Evolutionary conservation across 2,113 vertebrate genomes (phyloP).

Genomic region (Burhinus oedicnemus): DNA sequence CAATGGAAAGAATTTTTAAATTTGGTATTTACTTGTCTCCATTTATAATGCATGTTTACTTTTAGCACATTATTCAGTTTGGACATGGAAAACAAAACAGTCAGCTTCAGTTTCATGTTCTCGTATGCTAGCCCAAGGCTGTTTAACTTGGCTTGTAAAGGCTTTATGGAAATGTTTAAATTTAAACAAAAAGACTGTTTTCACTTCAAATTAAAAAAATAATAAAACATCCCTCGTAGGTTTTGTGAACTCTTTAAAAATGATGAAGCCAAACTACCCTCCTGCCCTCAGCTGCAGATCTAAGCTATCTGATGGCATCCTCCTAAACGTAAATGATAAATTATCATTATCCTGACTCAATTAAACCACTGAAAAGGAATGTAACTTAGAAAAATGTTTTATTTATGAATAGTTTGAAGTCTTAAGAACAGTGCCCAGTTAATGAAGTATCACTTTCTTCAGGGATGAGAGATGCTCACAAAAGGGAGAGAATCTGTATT

Average conservation of each 20-base stretch:
- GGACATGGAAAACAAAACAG: conserved; percentile 60
- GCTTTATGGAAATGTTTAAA: conserved; percentile 65
- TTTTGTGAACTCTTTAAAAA: conserved; percentile 17
- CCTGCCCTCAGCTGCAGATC: conserved; percentile 8
- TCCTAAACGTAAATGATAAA: conserved; percentile 7
- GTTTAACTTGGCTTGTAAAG: conserved; percentile 54
- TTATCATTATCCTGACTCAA: conserved; percentile 26
- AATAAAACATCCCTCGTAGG: conserved; percentile 12
- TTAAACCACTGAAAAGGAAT: conserved; percentile 18
- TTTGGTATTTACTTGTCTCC: conserved; percentile 31
- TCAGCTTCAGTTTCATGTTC: conserved; percentile 51
- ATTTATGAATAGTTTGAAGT: conserved; percentile 49
- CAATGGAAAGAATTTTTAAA: conserved; percentile 61
- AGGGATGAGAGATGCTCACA: conserved; percentile 24
- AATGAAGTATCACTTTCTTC: conserved; percentile 41
- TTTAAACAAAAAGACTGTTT: conserved; percentile 61
- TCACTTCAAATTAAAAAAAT: conserved; percentile 46
- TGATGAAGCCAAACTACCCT: neutral
- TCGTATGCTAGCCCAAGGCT: conserved; percentile 17
- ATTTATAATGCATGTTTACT: conserved; percentile 61
- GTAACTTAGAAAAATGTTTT: conserved; percentile 33
- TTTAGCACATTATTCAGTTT: conserved; percentile 64
- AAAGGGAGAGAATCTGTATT: neutral
- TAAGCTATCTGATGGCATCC: neutral
- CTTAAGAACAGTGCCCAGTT: conserved; percentile 19